Conservation (phyloP, 2,797 vertebrate genomes). For the Gila robusta region DNA sequence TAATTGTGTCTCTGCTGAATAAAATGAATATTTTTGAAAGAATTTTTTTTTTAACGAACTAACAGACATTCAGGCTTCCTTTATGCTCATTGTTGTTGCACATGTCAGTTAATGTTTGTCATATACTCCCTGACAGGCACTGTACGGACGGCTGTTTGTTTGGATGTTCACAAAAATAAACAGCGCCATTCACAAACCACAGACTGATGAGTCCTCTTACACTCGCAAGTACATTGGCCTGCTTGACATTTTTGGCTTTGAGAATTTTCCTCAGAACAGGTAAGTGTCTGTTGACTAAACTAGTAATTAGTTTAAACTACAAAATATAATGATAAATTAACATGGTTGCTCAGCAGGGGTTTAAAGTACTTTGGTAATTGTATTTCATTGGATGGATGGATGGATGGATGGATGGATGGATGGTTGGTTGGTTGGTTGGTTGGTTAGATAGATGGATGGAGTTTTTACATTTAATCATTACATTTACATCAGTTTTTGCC, state of each 20-base stretch:
- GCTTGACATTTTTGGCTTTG: constrained; percentile 97
- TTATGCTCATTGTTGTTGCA: constrained; percentile 1
- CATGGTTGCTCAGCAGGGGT: background rate
- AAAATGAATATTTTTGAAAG: background rate
- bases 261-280: constrained; percentile 94
- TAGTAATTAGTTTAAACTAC: too few relatives aligned
- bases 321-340: background rate
- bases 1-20: background rate
- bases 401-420: background rate
- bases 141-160: constrained; percentile 91
- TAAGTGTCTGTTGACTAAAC: constrained; percentile 62
- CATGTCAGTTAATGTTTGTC: background rate
- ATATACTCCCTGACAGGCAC: constrained; percentile 78
- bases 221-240: constrained; percentile 84
- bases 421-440: background rate
- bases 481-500: background rate
- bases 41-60: background rate
- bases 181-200: constrained; percentile 79
- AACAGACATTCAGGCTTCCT: background rate
- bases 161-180: constrained; percentile 95
- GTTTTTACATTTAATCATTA: background rate
- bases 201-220: constrained; percentile 67
- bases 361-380: background rate
- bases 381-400: background rate
- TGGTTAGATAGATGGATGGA: background rate